These are phyloP conservation scores for Microcebus lehilahytsara DNA, from an alignment of 2,113 vertebrate species.

Conservation along the genomic window DNA sequence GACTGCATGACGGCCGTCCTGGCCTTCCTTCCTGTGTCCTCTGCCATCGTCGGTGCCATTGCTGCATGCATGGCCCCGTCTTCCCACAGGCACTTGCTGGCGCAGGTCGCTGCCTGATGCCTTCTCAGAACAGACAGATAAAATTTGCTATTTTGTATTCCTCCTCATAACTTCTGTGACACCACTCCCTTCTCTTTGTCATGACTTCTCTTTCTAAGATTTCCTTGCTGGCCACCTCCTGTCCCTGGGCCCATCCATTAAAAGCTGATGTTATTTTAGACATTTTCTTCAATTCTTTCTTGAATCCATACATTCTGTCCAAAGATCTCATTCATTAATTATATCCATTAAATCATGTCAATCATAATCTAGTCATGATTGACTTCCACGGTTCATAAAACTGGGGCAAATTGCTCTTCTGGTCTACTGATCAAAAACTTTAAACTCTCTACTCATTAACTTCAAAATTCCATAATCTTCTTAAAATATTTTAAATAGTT, in stretches of 20 bases:
- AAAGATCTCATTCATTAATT: not conserved
- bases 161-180: not conserved
- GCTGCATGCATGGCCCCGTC: too few relatives aligned
- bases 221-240: not conserved
- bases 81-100: not conserved
- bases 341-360: not conserved
- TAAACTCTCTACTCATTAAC: not conserved
- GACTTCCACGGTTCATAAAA: not conserved
- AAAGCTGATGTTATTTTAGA: not conserved
- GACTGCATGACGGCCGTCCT: not conserved
- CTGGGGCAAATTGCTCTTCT: not conserved
- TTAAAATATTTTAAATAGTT: not conserved
- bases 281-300: not conserved
- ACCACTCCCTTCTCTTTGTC: not conserved
- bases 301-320: not conserved
- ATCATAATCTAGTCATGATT: not conserved
- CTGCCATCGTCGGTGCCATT: rapidly evolving
- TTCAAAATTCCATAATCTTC: not conserved
- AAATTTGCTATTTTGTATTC: not conserved
- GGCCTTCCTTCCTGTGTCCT: rapidly evolving
- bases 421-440: not conserved
- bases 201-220: not conserved
- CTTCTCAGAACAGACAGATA: not conserved
- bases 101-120: too few relatives aligned
- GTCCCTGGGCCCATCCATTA: not conserved